Evolutionary conservation across 2,797 vertebrate genomes (phyloP), one percentile per base, ranked within the genome.

Genomic region (Taenioides sp.): DNA sequence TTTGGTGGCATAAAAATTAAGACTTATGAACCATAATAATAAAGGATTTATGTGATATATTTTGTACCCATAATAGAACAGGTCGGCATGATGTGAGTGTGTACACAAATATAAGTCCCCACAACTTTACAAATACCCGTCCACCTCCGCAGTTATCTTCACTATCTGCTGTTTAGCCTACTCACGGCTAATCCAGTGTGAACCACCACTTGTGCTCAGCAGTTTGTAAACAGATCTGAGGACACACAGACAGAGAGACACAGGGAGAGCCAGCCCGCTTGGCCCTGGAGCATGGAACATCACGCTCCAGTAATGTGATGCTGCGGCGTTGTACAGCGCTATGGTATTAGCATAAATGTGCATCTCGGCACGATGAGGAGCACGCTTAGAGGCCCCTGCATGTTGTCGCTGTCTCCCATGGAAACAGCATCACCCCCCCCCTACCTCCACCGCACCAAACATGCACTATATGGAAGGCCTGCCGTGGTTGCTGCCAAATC

Each of bases 271-370:
- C 74, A 78, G 76, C 73, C 78, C 84, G 82, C 86, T 86, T 84
- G 86, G 85, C 89, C 89, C 89, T 58, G 75, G 73, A 90, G 91
- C 89, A 81, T 81, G 82, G 89, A 91, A 91, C 88, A 90, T 92
- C 89, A 90, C 81, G 91, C 91, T 92, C 90, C 86, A 90, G 90
- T 92, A 92, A 92, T 90, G 86, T 89, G 89, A 91, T 88, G 90
- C 89, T 77, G 80, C 79, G 80, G 86, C 84, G 84, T 79, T 82
- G 80, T 84, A 84, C 82, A 84, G 84, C 73, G 75, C 77, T 86
- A 76, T 84, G 73, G 80, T 80, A 85, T 86, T 89, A 87, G 83
- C 81, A 82, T 85, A 84, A 86, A 89, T 82, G 84, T 86, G 76
- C 84, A 85, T 83, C 77, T 81, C 75, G 72, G 79, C 1, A 7